These are phyloP conservation scores for Moxostoma hubbsi DNA, from an alignment of 2,797 vertebrate genomes.

Conservation along the genomic window DNA sequence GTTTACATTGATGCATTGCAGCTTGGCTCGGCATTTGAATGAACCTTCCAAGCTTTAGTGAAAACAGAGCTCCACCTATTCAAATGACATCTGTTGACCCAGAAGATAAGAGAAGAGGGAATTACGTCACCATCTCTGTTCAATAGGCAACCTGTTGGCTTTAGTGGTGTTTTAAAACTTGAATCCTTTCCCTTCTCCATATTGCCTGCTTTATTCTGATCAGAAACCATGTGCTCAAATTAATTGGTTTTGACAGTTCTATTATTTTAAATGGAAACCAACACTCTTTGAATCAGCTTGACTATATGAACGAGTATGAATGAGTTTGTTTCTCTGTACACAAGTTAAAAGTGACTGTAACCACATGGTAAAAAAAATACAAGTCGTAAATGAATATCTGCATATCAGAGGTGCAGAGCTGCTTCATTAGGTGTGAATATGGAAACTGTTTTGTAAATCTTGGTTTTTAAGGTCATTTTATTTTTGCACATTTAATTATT, in stretches of 20 bases:
- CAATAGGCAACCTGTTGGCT: not conserved
- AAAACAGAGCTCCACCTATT: constrained; percentile 14
- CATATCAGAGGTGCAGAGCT: constrained; percentile 18
- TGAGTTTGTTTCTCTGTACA: not conserved
- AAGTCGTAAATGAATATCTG: not conserved
- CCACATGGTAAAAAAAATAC: not conserved
- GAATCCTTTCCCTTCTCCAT: constrained; percentile 24
- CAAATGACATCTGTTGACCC: not conserved
- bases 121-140: not conserved
- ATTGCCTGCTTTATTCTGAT: constrained; percentile 29
- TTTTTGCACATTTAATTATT: constrained; percentile 25
- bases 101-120: not conserved
- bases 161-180: constrained; percentile 31
- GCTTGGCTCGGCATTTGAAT: constrained; percentile 49
- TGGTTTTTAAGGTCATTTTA: constrained; percentile 20
- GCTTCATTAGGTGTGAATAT: constrained; percentile 9
- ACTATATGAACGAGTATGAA: not conserved
- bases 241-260: not conserved
- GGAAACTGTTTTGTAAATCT: constrained; percentile 21
- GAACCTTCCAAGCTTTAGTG: not conserved
- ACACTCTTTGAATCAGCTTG: not conserved
- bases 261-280: not conserved
- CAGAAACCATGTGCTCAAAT: not conserved
- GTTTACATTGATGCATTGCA: constrained; percentile 17
- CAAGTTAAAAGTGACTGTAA: not conserved